Evolutionary conservation across 1,140 invertebrate genomes (phyloP), one percentile per base, ranked within the genome.

Genomic region (Aphelinus atriplicis): DNA sequence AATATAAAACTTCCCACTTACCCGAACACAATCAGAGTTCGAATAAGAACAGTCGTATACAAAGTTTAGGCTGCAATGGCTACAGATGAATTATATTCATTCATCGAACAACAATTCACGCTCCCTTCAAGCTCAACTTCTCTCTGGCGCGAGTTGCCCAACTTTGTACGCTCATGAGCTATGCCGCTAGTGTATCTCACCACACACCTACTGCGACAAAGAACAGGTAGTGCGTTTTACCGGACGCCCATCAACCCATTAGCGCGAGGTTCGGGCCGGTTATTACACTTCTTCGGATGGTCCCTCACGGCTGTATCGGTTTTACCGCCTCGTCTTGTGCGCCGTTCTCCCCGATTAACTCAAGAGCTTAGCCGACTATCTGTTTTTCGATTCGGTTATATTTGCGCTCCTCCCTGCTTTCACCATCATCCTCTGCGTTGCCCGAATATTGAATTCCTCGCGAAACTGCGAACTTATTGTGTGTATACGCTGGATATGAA

Each of bases 381-480:
- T 10, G 7, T 43, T 43, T 26, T 10, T n/a, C 42, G 53, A 63
- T 63, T 63, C 61, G 46, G 9, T 47, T 63, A 63, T 63, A 45
- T 61, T 26, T 6, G n/a, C 42, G 10, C 57, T 5, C 2, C 5
- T n/a, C 26, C 2, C 55, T 67, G 43, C 42, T 55, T 57, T 68
- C 26, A 26, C 26, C 26, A 26, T 26, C 0, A 26, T 0, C 26
- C 0, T 26, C 26, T 26, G 26, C 26, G 26, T 26, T 26, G 26
- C 26, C 2, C 42, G 55, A 68, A 68, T 68, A 68, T 68, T 68
- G 58, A 58, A 68, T 68, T 68, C 66, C 45, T 68, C 2, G 2
- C 7, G n/a, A 68, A 45, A 42, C n/a, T 7, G 3, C 48, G 46
- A 10, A 48, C 2, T 48, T 6, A 48, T 48, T 48, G 48, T 3